A percentile compares a stretch with the other conserved stretches of the same genome.
Conservation (phyloP, 2,797 vertebrate genomes). For the Sebastes trivittatus region DNA sequence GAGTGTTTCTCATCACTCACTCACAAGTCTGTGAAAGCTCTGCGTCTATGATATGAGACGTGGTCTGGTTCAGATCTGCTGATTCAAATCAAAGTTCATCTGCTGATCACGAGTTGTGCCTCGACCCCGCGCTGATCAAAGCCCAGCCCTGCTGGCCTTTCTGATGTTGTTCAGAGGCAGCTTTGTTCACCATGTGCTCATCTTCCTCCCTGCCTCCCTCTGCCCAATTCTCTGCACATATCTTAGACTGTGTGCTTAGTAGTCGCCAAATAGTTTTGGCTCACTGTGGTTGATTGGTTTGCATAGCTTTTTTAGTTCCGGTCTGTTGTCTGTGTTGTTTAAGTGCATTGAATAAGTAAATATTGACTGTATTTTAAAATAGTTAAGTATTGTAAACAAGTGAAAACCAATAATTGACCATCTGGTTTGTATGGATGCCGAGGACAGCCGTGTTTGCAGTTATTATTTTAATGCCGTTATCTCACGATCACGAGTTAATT, state of each 20-base stretch:
- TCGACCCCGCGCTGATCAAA: constrained; percentile 31
- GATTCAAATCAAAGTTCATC: constrained; percentile 55
- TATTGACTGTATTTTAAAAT: too few species aligned
- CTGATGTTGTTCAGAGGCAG: constrained; percentile 1
- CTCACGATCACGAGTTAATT: too few species aligned
- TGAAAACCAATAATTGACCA: too few species aligned
- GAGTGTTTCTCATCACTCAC: background rate
- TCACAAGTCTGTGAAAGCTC: background rate
- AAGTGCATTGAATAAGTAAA: background rate
- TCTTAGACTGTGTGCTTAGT: background rate
- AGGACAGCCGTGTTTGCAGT: too few species aligned
- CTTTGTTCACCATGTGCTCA: background rate
- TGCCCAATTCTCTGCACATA: background rate
- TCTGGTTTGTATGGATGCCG: accelerated
- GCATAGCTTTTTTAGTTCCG: background rate
- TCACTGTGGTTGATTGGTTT: background rate
- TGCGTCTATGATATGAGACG: background rate
- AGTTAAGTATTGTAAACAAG: too few species aligned
- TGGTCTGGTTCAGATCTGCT: constrained; percentile 30
- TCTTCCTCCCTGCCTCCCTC: background rate
- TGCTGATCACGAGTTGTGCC: constrained; percentile 54
- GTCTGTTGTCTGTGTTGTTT: background rate
- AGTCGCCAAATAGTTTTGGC: background rate
- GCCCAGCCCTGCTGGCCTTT: background rate
- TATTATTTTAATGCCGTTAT: too few species aligned